Percentiles rank a stretch among this genome's conserved stretches.
Conservation (phyloP, 2,113 vertebrate genomes). For the Elanoides forficatus region DNA sequence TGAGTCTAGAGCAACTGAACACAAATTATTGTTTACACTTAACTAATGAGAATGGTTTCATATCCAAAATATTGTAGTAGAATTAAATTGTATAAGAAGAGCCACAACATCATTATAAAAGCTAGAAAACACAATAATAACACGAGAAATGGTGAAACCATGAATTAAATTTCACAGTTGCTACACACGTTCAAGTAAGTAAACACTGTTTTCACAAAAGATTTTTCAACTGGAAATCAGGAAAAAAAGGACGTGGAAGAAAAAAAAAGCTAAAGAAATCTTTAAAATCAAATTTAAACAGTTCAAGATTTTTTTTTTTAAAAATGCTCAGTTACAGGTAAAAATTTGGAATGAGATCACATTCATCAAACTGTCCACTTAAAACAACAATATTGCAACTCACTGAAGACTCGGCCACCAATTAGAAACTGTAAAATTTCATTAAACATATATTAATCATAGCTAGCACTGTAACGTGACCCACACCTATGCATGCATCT, state of each 20-base stretch:
- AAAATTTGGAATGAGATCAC: neutral
- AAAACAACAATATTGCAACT: neutral
- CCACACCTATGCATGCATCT: neutral
- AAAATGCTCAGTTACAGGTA: neutral
- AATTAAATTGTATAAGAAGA: slow-evolving; percentile 20
- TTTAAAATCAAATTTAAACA: neutral
- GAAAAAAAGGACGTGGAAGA: neutral
- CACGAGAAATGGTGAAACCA: neutral
- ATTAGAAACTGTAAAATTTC: neutral
- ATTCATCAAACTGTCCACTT: neutral
- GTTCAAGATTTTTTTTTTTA: neutral
- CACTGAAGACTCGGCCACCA: neutral
- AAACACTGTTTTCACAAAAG: neutral
- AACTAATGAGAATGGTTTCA: neutral
- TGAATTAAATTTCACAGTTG: neutral
- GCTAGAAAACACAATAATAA: neutral
- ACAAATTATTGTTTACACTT: slow-evolving; percentile 38
- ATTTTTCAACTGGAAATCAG: neutral
- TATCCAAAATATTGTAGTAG: slow-evolving; percentile 18
- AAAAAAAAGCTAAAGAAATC: neutral
- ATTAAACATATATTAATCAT: neutral
- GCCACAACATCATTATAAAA: neutral
- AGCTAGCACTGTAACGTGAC: neutral
- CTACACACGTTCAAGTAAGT: neutral
- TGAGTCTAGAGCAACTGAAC: slow-evolving; percentile 31